A percentile compares a stretch with the other conserved stretches of the same genome.
phyloP scores from a whole-genome alignment of 2,113 vertebrate genomes.

The Leptocoma aspasia region DNA sequence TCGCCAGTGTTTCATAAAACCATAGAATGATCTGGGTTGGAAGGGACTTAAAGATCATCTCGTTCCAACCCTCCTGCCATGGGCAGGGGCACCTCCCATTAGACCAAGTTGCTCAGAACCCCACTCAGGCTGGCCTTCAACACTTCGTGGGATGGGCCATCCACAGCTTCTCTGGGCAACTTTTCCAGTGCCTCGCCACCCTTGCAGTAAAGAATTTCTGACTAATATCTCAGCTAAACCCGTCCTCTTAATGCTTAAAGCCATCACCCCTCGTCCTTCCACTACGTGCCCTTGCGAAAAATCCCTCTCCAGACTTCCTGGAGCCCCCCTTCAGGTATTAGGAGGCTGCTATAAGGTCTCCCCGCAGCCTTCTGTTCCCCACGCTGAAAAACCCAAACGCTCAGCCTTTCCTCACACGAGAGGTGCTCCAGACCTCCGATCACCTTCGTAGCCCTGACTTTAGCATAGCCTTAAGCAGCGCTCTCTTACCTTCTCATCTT shows the following conservation, averaged over 20 bases:
- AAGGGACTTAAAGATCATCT: neutral
- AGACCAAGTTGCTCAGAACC: neutral
- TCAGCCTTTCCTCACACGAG: accelerated
- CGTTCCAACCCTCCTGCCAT: neutral
- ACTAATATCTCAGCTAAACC: neutral
- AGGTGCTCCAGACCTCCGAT: neutral
- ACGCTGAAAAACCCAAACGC: neutral
- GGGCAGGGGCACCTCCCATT: neutral
- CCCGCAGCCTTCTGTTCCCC: neutral
- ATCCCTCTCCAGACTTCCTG: too few species aligned
- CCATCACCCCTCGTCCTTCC: too few species aligned
- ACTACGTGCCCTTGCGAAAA: too few species aligned
- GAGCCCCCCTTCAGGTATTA: accelerated
- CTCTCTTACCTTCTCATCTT: constrained; percentile 87
- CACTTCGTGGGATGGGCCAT: neutral
- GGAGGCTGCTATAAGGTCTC: neutral
- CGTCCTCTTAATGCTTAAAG: neutral
- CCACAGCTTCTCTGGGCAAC: neutral
- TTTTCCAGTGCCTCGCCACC: neutral
- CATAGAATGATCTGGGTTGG: neutral
- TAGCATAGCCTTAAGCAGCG: accelerated
- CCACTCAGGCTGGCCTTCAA: neutral
- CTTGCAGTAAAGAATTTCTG: neutral
- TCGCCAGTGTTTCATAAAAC: neutral
- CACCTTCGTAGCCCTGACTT: neutral